These are phyloP conservation scores for Panonychus citri DNA, from an alignment of 1,140 invertebrate genomes.

Conservation along the genomic window DNA sequence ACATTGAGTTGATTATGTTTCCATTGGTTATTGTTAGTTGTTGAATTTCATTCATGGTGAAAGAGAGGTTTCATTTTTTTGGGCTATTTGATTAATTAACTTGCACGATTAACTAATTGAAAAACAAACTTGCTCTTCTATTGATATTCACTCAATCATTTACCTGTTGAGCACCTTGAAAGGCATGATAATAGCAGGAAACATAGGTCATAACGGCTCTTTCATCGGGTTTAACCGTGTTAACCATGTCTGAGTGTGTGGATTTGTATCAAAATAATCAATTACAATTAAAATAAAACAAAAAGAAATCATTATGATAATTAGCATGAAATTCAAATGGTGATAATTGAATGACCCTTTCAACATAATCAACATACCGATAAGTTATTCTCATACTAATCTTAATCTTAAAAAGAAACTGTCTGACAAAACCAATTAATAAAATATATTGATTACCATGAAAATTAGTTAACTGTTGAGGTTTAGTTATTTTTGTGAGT, in stretches of 20 bases:
- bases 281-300: not conserved
- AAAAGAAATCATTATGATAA: not conserved
- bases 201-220: conserved; percentile 95
- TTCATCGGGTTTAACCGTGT: conserved; percentile 90
- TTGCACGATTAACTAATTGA: too few relatives aligned
- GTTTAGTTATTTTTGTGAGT: too few relatives aligned
- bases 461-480: too few relatives aligned
- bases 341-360: not conserved
- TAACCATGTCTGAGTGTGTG: conserved; percentile 63
- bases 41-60: not conserved
- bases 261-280: too few relatives aligned
- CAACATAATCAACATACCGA: too few relatives aligned
- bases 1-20: not conserved
- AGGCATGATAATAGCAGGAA: conserved; percentile 95
- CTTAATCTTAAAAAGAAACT: too few relatives aligned
- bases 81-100: not conserved
- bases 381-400: too few relatives aligned
- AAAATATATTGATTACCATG: too few relatives aligned
- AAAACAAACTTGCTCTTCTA: not conserved
- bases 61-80: too few relatives aligned
- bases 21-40: not conserved
- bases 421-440: too few relatives aligned
- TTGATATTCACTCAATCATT: conserved; percentile 16
- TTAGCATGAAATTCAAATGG: not conserved
- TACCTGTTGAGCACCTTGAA: conserved; percentile 94